Base-by-base conservation (phyloP, 2,797 vertebrate genomes). In the Pogoniulus pusillus region DNA sequence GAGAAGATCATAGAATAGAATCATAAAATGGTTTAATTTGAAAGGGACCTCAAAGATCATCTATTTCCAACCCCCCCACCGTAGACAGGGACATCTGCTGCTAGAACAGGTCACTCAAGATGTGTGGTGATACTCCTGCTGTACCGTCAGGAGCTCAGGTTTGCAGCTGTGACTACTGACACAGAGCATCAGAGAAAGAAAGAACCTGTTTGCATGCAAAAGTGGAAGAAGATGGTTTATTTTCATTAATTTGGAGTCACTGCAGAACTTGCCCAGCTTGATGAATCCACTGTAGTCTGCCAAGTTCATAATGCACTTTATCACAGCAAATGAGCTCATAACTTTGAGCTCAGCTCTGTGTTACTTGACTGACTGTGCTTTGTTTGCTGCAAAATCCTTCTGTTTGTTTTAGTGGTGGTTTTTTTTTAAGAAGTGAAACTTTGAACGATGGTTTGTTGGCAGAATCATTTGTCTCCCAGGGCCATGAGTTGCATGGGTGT, bases 401-500 rank as follows among this genome's bases (percentile, higher is more conserved):
- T 49, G 32, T 83, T 93, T 93, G 19, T 89, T 91, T 85, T 90
- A 49, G 24, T 87, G 74, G 47, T 59, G 22, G n/a, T 72, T 45
- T 73, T 80, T 76, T 85, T 95, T 60, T 35, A 3, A 89, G 66
- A 92, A 96, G 85, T 78, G 26, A 49, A 88, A 94, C 75, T 71
- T 71, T 47, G 75, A 90, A 57, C 5, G 27, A 73, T 87, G 57
- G 39, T 85, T 89, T 90, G 10, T 88, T 54, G 85, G 57, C 51
- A 93, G 60, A 89, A 93, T 80, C 93, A 95, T 93, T 91, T 96
- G 59, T 80, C 70, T 96, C 45, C 9, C 66, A 81, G 89, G 89
- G 77, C 57, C 63, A 24, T n/a, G 34, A 87, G 58, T 41, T 91
- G 47, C 82, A 83, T 74, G 85, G 81, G 72, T 89, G 43, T 80